Percentiles rank a stretch among this genome's conserved stretches.
phyloP scores from a whole-genome alignment of 2,113 vertebrate genomes.

The Rhineura floridana region DNA sequence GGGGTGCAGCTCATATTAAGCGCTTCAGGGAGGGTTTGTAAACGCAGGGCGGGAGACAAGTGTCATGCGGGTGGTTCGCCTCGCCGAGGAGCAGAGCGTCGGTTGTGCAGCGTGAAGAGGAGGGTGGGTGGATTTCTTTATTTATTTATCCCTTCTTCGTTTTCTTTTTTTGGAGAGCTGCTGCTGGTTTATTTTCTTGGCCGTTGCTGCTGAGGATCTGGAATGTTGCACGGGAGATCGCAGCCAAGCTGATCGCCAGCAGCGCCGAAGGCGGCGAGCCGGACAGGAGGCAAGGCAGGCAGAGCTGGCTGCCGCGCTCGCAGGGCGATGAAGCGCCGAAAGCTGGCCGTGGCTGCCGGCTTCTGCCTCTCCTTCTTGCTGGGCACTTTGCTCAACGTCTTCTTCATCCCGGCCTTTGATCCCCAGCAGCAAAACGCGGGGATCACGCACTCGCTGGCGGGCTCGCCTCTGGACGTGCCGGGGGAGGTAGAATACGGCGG shows the following conservation, averaged over 20 bases:
- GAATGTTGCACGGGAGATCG: conserved; percentile 10
- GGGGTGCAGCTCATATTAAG: conserved; percentile 62
- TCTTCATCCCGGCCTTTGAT: conserved; percentile 84
- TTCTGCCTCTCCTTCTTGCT: conserved; percentile 85
- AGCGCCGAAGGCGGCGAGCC: rapidly evolving
- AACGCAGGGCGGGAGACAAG: conserved; percentile 63
- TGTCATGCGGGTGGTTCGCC: conserved; percentile 70
- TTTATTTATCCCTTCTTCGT: too few species aligned
- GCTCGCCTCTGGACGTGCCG: conserved; percentile 39
- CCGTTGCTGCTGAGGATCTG: neutral
- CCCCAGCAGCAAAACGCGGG: conserved; percentile 53
- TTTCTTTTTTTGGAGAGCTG: neutral
- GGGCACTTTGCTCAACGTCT: conserved; percentile 83
- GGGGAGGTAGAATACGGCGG: conserved; percentile 55
- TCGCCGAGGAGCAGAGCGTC: conserved; percentile 36
- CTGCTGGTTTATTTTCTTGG: neutral
- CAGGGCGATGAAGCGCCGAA: conserved; percentile 82
- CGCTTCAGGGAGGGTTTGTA: conserved; percentile 63
- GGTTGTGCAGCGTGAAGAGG: conserved; percentile 54
- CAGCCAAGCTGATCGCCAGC: conserved; percentile 25
- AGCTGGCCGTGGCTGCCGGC: conserved; percentile 79
- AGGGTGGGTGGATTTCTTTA: conserved; percentile 31
- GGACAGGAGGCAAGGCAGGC: neutral
- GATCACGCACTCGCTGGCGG: conserved; percentile 53
- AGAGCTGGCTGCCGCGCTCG: neutral